Base-by-base conservation (phyloP, 1,140 invertebrate genomes). In the Conus betulinus region DNA sequence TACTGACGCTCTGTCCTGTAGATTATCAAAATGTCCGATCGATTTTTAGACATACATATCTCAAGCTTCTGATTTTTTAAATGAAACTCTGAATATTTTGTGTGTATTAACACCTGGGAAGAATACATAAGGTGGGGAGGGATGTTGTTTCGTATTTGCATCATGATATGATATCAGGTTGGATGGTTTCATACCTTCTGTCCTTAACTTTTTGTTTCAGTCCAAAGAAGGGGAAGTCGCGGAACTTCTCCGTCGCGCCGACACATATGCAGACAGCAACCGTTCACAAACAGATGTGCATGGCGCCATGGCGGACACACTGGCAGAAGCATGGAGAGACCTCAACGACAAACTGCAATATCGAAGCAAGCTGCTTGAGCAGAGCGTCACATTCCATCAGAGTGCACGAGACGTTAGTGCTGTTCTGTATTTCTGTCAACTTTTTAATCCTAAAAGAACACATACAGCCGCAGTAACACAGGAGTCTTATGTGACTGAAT, bases 221-320 rank as follows among this genome's bases (percentile, higher is more conserved):
- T 97, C 96, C 91, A 98, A 99, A 95, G 98, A 98, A 94, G 97
- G 97, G 93, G 98, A 98, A 82, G 98, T 99, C 89, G 97, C 98
- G 92, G 98, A 98, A 95, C 96, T 99, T 85, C 96, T 98, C 81
- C 96, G 97, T 71, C 97, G 98, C 95, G 98, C 98, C 0, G 98
- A 99, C 95, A 97, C 97, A 92, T 95, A 98, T 89, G 97, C 98
- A 89, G 97, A 97, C 39, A 97, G 98, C 93, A 93, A 95, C 87
- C 89, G 89, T 79, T 93, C 93, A 39, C 95, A 97, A 90, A 97
- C 95, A 88, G 91, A 96, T 85, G 97, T 98, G 27, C 98, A 98
- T 93, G 97, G 97, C 85, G 98, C 98, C 3, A 99, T 99, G 98
- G 98, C 98, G 17, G 97, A 98, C 94, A 98, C 97, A 27, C 95